These are phyloP conservation scores for Leuciscus idus DNA, from an alignment of 2,113 vertebrate species.

Conservation along the genomic window DNA sequence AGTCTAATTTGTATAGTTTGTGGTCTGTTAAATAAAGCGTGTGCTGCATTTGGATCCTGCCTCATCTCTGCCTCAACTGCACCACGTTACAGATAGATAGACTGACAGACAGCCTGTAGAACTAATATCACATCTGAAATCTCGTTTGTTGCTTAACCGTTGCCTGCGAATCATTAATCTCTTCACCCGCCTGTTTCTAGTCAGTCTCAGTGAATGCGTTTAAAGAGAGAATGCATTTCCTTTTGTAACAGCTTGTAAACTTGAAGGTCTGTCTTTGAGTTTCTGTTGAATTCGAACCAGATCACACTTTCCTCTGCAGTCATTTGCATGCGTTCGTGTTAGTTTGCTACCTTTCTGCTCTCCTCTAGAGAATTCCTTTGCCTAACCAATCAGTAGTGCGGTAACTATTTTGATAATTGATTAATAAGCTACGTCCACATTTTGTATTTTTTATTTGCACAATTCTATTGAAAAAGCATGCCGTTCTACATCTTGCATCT, in stretches of 20 bases:
- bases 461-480: background rate
- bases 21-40: too few species aligned
- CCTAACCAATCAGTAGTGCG: background rate
- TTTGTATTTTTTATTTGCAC: background rate
- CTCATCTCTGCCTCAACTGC: too few species aligned
- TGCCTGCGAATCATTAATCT: constrained; percentile 19
- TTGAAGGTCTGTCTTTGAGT: constrained; percentile 49
- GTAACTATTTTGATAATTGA: background rate
- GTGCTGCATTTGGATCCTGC: too few species aligned
- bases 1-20: too few species aligned
- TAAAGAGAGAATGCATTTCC: constrained; percentile 43
- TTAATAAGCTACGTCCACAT: background rate
- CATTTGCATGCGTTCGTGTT: constrained; percentile 50
- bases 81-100: too few species aligned
- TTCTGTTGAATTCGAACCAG: constrained; percentile 56
- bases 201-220: constrained; percentile 18
- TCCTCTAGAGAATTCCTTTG: background rate
- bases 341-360: constrained; percentile 54
- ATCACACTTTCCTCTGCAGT: constrained; percentile 38
- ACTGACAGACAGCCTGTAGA: too few species aligned
- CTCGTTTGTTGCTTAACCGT: background rate
- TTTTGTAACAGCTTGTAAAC: constrained; percentile 55
- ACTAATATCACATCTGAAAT: constrained; percentile 14
- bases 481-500: background rate
- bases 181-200: constrained; percentile 16